Conservation (phyloP, 2,888 invertebrate genomes). For the Dryobotodes eremita region DNA sequence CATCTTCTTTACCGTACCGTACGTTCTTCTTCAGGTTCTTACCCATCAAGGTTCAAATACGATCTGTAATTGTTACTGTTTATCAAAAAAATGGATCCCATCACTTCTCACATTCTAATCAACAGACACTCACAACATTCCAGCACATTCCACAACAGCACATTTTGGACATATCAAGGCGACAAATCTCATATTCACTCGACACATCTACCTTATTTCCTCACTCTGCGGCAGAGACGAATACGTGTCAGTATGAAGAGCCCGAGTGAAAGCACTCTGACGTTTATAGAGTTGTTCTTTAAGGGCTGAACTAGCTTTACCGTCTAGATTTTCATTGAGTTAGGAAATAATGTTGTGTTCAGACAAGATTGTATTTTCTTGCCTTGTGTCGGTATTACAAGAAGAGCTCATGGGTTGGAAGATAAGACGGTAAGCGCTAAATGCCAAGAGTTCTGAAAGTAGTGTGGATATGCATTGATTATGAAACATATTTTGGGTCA, state of each 20-base stretch:
- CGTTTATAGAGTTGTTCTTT: constrained; percentile 50
- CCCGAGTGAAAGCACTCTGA: constrained; percentile 52
- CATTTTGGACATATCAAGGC: background rate
- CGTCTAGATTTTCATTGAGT: constrained; percentile 33
- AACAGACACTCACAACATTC: background rate
- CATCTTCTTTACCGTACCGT: background rate
- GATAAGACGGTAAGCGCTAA: too few species aligned
- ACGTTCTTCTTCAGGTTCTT: background rate
- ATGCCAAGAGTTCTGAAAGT: background rate
- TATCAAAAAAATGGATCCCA: background rate
- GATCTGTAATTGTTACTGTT: background rate
- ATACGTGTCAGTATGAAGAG: constrained; percentile 55
- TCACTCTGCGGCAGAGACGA: background rate
- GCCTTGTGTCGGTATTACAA: background rate
- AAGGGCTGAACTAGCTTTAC: constrained; percentile 24
- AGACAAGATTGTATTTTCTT: background rate
- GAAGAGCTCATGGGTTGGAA: background rate
- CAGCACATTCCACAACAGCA: background rate
- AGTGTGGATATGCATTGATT: background rate
- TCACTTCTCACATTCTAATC: background rate
- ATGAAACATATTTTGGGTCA: background rate
- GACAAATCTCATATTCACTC: background rate
- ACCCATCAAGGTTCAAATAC: background rate
- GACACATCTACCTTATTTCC: background rate
- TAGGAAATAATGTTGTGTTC: constrained; percentile 13